A percentile compares a stretch with the other conserved stretches of the same genome.
Conservation (phyloP, 2,888 invertebrate genomes). For the Ochropleura plecta region DNA sequence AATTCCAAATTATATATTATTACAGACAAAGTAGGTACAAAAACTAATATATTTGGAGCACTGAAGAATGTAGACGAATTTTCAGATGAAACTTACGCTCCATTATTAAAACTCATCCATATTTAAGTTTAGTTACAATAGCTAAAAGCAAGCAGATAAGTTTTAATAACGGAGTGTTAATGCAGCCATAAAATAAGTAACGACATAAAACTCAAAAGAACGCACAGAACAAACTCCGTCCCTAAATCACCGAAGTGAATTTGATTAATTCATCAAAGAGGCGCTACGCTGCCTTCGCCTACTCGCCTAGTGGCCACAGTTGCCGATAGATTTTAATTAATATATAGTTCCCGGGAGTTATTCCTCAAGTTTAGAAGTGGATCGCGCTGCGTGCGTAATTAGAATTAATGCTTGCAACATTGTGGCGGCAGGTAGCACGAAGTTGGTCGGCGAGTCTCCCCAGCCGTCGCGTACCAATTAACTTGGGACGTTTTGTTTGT, state of each 20-base stretch:
- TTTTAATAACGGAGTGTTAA: background rate
- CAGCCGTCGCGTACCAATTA: slow-evolving; percentile 58
- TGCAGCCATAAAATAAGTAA: background rate
- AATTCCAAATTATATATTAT: no score
- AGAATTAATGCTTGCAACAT: slow-evolving; percentile 74
- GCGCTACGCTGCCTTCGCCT: slow-evolving; percentile 32
- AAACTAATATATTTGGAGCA: background rate
- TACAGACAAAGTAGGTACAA: background rate
- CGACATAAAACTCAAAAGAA: slow-evolving; percentile 15
- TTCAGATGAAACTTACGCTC: background rate
- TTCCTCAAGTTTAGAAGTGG: slow-evolving; percentile 72
- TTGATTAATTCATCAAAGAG: slow-evolving; percentile 59
- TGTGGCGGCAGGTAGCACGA: slow-evolving; percentile 57
- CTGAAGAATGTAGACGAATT: background rate
- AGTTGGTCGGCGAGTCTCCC: slow-evolving; percentile 59
- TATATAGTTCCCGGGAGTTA: slow-evolving; percentile 78
- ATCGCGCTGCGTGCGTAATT: slow-evolving; percentile 72
- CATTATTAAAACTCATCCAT: background rate
- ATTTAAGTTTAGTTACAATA: background rate
- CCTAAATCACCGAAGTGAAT: slow-evolving; percentile 52
- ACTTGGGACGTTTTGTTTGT: slow-evolving; percentile 62
- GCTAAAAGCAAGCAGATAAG: background rate
- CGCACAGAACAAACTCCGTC: slow-evolving; percentile 2
- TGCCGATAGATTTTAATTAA: slow-evolving; percentile 79
- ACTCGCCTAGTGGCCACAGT: slow-evolving; percentile 52